Conservation (phyloP, 2,113 vertebrate species). For the Poicephalus meyeri region DNA sequence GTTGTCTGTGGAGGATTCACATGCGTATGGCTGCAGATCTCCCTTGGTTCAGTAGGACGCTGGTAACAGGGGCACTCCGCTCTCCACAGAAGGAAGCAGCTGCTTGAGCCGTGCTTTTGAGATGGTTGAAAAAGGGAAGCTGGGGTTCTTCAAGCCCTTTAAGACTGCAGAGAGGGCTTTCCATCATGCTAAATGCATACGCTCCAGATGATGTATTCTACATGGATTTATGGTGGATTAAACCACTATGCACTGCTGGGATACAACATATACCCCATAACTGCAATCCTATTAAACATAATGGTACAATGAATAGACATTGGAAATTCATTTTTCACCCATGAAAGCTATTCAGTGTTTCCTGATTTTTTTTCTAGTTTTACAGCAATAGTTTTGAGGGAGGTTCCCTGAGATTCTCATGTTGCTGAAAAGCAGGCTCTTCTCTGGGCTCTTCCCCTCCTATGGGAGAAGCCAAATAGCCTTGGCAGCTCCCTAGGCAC, state of each 20-base stretch:
- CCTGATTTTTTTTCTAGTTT: neutral
- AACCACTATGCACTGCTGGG: neutral
- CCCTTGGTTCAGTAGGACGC: neutral
- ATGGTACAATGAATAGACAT: rapidly evolving
- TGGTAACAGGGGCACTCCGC: neutral
- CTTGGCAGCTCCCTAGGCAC: neutral
- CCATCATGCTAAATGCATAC: neutral
- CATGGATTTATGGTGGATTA: neutral
- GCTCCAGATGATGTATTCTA: neutral
- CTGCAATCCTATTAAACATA: neutral
- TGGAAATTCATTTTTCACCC: neutral
- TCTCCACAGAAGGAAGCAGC: neutral
- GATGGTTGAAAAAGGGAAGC: neutral
- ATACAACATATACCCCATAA: rapidly evolving
- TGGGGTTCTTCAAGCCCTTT: neutral
- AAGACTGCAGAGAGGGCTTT: neutral
- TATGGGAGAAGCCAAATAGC: rapidly evolving
- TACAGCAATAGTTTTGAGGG: neutral
- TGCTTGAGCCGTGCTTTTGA: neutral
- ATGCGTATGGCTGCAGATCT: neutral
- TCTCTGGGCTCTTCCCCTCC: neutral
- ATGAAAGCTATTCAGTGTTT: neutral
- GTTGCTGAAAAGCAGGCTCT: neutral
- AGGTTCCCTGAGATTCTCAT: neutral
- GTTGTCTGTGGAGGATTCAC: neutral